phyloP scores from a whole-genome alignment of 2,797 vertebrate species.

The Lagocephalus sceleratus region DNA sequence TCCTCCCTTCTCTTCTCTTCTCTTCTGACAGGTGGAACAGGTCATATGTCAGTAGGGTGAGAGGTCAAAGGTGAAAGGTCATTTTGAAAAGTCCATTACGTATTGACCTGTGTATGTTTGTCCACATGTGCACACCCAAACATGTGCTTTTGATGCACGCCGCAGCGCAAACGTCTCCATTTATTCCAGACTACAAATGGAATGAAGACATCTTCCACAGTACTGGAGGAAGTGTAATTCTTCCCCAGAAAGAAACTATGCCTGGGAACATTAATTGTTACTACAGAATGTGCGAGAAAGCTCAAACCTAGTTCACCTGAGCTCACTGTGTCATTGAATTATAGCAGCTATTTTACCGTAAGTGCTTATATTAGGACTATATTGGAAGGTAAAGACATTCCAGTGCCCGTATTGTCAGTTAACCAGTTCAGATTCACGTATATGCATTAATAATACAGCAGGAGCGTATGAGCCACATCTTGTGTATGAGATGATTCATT shows the following conservation, averaged over 20 bases:
- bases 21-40: conserved; percentile 52
- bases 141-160: conserved; percentile 1
- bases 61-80: conserved; percentile 57
- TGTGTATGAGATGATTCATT: conserved; percentile 35
- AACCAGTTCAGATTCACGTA: neutral
- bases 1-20: neutral
- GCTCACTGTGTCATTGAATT: no score
- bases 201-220: no score
- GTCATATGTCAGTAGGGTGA: conserved; percentile 38
- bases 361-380: no score
- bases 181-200: neutral
- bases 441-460: conserved; percentile 4
- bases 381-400: no score
- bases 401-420: no score
- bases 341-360: no score
- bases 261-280: no score
- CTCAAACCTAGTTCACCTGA: no score
- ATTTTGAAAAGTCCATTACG: conserved; percentile 66
- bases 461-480: conserved; percentile 7
- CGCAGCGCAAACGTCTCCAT: neutral
- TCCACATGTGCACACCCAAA: conserved; percentile 40
- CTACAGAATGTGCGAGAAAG: no score
- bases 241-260: no score
- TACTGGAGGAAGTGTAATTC: no score
- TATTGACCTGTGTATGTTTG: conserved; percentile 56